Conservation (phyloP, 53 echinoderm and acorn worm genomes). For the Stichopus horrens region DNA sequence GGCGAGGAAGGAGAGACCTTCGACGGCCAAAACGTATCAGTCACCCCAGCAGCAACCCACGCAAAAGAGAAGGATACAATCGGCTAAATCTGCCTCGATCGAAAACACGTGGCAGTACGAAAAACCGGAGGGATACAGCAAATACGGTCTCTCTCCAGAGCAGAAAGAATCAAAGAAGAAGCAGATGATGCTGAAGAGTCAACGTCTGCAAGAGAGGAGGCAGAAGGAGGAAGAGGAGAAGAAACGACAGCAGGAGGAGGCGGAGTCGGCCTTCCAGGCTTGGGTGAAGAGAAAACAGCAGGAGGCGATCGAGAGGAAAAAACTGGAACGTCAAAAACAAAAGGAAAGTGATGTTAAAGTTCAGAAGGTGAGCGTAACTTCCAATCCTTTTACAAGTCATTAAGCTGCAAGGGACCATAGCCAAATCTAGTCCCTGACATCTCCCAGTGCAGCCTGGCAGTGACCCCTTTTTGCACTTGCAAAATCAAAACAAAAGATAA, state of each 20-base stretch:
- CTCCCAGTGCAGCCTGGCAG: too few species aligned
- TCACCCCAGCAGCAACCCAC: constrained; percentile 39
- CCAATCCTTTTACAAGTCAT: neutral
- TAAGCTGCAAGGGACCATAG: too few species aligned
- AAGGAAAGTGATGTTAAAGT: constrained; percentile 19
- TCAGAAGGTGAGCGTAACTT: neutral
- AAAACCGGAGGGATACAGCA: constrained; percentile 60
- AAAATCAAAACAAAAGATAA: too few species aligned
- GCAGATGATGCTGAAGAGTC: constrained; percentile 59
- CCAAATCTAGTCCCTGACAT: too few species aligned
- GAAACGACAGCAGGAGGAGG: constrained; percentile 70
- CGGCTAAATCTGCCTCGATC: constrained; percentile 56
- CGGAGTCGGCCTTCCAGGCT: constrained; percentile 76
- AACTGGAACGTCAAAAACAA: constrained; percentile 62
- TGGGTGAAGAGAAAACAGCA: constrained; percentile 86
- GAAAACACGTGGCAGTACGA: constrained; percentile 38
- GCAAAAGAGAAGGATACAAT: constrained; percentile 63
- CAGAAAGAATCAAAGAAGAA: constrained; percentile 79
- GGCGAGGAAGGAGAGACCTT: constrained; percentile 60
- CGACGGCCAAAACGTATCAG: constrained; percentile 70
- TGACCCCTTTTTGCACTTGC: too few species aligned
- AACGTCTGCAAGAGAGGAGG: constrained; percentile 61
- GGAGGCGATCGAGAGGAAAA: constrained; percentile 50
- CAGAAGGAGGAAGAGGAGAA: constrained; percentile 73
- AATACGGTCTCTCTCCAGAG: constrained; percentile 85